Base-by-base conservation (phyloP, 1,140 invertebrate genomes). In the Papilio machaon region DNA sequence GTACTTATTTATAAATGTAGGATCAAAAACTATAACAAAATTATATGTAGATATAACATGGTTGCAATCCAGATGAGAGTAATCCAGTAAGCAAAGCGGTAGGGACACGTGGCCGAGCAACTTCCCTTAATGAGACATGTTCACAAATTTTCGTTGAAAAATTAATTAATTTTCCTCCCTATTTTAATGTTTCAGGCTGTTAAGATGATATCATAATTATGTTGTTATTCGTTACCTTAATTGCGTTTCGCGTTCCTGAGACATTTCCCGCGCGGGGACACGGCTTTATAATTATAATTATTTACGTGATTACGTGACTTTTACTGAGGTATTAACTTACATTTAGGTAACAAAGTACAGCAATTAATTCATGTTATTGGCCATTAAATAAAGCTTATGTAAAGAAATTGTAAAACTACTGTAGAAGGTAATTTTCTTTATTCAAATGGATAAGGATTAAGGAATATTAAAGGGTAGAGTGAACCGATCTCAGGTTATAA, bases 291-390 rank as follows among this genome's bases (percentile, higher is more conserved):
- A 70, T 70, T 70, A 70, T 70, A 70, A 35, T 70, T 70, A 70
- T 70, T 70, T 70, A 70, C 64, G 64, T 70, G 64, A 70, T 70
- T 70, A 38, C 64, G 23, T 70, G 64, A 70, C 64, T 70, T 30
- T 64, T 23, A 23, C 19, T 64, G 7, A 30, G 23, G 23, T 64
- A 64, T 70, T 70, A 35, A 70, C 23, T 70, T 13, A 35, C 64
- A 70, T 17, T 70, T 70, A 70, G 64, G 64, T 38, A 70, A 19
- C 64, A 70, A 35, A 70, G 30, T 35, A 35, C 30, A 70, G 64
- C 64, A 35, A 70, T 70, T 70, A 70, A 70, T 70, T 70, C 11
- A 38, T 35, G 30, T 35, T 35, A 35, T 35, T 35, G 30, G 30
- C 64, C 64, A 70, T 70, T 38, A 64, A 70, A 30, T 35, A 35